Evolutionary conservation across 2,888 invertebrate species (phyloP).

Genomic region (Dynastes grantii): DNA sequence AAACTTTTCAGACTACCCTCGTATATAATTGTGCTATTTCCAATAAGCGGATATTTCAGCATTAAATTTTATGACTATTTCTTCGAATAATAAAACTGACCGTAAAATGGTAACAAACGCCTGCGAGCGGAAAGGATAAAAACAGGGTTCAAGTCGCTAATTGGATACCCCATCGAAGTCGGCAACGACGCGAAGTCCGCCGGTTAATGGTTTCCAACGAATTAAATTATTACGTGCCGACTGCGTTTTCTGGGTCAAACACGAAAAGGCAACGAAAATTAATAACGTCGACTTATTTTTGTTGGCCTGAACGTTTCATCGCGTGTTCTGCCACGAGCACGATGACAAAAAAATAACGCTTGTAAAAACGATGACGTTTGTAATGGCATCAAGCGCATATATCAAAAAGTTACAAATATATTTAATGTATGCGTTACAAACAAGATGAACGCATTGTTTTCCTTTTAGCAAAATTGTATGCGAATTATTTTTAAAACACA

Average conservation of each 20-base stretch:
- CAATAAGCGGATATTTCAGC: too few species aligned
- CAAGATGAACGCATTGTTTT: too few species aligned
- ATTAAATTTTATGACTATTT: too few species aligned
- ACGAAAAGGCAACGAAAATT: not conserved
- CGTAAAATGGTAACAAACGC: conserved; percentile 26
- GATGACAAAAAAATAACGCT: conserved; percentile 7
- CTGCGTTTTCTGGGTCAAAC: conserved; percentile 18
- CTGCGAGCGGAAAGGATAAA: conserved; percentile 24
- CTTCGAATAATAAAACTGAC: too few species aligned
- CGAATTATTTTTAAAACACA: too few species aligned
- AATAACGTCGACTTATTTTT: conserved; percentile 4
- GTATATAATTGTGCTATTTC: too few species aligned
- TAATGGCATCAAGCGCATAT: not conserved
- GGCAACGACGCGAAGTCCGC: not conserved
- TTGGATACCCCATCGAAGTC: conserved; percentile 13
- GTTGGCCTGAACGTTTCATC: not conserved
- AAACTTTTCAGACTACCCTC: too few species aligned
- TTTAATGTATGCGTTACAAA: not conserved
- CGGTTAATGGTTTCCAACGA: conserved; percentile 20
- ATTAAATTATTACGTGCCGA: conserved; percentile 35
- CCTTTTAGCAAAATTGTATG: too few species aligned
- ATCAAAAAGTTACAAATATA: not conserved
- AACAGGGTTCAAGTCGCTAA: not conserved
- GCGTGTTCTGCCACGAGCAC: not conserved
- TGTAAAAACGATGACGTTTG: not conserved